Base-by-base conservation (phyloP, 1,140 invertebrate genomes). In the Vollenhovia emeryi region DNA sequence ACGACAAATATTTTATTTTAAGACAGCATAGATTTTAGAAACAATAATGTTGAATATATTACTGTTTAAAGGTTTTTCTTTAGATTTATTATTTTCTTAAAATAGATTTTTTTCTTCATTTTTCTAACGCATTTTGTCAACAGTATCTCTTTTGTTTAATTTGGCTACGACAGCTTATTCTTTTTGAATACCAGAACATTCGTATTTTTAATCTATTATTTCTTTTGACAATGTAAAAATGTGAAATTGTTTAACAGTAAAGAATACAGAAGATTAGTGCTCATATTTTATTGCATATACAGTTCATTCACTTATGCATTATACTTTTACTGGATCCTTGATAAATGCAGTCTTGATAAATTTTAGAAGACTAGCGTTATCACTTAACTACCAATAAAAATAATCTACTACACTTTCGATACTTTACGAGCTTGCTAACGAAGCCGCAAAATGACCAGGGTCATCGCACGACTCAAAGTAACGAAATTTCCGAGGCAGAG, bases 401-500 rank as follows among this genome's bases (percentile, higher is more conserved):
- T 15, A 15, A 21, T 15, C 52, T 15, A 6, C 15, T 18, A 76
- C 9, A 48, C 27, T 45, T 24, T 59, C 9, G 48, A 84, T 76
- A 60, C n/a, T 60, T 8, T 1, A 52, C 15, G 1, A 71, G 13
- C 4, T 69, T 50, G 13, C 48, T 76, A 84, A 76, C 27, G 55
- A 88, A 71, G 50, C 68, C 64, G 52, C 59, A 52, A 84, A 76
- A 82, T 82, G 52, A 75, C 45, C 52, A 84, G 55, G 71, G 40
- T 68, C 55, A 80, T 64, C 69, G 43, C 18, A 73, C 55, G 55
- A 64, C 7, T 40, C 18, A 24, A 78, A 83, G 55, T 76, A 86
- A 68, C 80, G 71, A 84, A 87, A 87, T 74, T 87, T 84, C n/a
- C 36, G 24, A 60, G n/a, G 50, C 55, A 45, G 11, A n/a, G 27